A percentile compares a stretch with the other conserved stretches of the same genome.
phyloP scores from a whole-genome alignment of 2,888 invertebrate genomes.

The Tortricodes alternella region DNA sequence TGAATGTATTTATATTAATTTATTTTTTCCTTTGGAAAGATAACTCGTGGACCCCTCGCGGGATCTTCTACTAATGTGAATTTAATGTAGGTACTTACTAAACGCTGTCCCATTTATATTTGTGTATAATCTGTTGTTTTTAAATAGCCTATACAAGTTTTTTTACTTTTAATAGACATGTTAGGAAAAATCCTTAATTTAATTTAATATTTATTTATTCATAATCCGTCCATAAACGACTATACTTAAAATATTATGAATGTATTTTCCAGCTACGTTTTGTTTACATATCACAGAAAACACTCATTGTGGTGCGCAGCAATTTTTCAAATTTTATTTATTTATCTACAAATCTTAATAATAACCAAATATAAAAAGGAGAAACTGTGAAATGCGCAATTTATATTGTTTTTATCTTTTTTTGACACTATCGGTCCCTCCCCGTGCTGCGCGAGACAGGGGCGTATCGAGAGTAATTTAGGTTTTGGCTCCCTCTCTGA shows the following conservation, averaged over 20 bases:
- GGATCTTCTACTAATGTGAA: slow-evolving; percentile 79
- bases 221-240: too few relatives aligned
- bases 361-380: slow-evolving; percentile 48
- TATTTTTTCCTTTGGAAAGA: slow-evolving; percentile 69
- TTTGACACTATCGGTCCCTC: slow-evolving; percentile 80
- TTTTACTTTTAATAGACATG: too few relatives aligned
- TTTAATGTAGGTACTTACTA: slow-evolving; percentile 74
- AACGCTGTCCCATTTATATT: slow-evolving; percentile 70
- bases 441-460: slow-evolving; percentile 68
- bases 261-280: too few relatives aligned
- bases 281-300: too few relatives aligned
- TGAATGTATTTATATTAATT: slow-evolving; percentile 69
- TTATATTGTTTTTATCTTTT: slow-evolving; percentile 82
- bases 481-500: slow-evolving; percentile 58
- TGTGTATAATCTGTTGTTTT: slow-evolving; percentile 58
- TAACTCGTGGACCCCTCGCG: slow-evolving; percentile 67
- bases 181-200: too few relatives aligned
- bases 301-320: too few relatives aligned
- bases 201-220: too few relatives aligned
- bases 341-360: slow-evolving; percentile 35
- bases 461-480: slow-evolving; percentile 75
- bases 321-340: background rate
- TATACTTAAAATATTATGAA: too few relatives aligned
- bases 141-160: slow-evolving; percentile 2
- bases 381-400: slow-evolving; percentile 62